Percentiles rank a stretch among this genome's conserved stretches.
Evolutionary conservation across 2,888 invertebrate genomes (phyloP).

Genomic region (Dasypolia templi): DNA sequence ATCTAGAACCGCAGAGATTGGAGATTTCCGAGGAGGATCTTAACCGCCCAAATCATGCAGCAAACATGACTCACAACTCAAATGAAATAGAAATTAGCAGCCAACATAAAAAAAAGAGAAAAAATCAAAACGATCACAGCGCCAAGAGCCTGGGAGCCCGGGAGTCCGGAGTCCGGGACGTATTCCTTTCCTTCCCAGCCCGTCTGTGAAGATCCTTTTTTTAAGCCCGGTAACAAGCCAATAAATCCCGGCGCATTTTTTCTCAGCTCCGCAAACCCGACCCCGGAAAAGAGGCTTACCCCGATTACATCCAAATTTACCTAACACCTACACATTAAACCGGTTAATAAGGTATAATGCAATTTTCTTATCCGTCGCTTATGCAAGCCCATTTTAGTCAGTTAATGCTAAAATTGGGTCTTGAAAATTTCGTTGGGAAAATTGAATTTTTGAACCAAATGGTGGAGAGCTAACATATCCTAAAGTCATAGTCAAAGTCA

Average conservation of each 20-base stretch:
- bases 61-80: conserved; percentile 27
- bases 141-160: conserved; percentile 70
- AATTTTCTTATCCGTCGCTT: conserved; percentile 84
- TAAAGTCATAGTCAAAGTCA: too few species aligned
- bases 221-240: conserved; percentile 91
- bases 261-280: conserved; percentile 73
- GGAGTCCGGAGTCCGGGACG: conserved; percentile 64
- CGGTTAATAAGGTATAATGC: conserved; percentile 87
- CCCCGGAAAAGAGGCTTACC: conserved; percentile 84
- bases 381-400: conserved; percentile 84
- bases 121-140: conserved; percentile 78
- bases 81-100: conserved; percentile 67
- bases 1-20: too few species aligned
- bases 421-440: conserved; percentile 83
- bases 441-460: conserved; percentile 69
- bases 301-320: conserved; percentile 90
- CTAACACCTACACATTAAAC: conserved; percentile 89
- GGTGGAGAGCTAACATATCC: neutral
- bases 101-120: conserved; percentile 68
- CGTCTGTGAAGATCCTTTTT: conserved; percentile 84
- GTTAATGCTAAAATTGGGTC: conserved; percentile 83
- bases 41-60: neutral
- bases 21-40: too few species aligned
- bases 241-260: conserved; percentile 89
- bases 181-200: conserved; percentile 83